phyloP scores from a whole-genome alignment of 1,140 invertebrate genomes.

The Heliothis virescens region DNA sequence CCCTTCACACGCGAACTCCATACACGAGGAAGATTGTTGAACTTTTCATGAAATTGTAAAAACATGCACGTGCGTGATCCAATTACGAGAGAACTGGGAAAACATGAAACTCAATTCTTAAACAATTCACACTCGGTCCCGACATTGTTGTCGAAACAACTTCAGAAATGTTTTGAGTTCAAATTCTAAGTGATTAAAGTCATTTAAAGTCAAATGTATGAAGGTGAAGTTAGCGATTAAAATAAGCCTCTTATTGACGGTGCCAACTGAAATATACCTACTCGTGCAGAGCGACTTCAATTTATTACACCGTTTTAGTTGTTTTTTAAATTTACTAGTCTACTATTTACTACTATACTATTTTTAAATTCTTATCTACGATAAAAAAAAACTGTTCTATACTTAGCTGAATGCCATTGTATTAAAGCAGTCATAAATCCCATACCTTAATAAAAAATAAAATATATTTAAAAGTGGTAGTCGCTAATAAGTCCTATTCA shows the following conservation, averaged over 20 bases:
- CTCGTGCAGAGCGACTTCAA: neutral
- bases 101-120: conserved; percentile 4
- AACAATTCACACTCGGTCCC: neutral
- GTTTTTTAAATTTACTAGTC: no score
- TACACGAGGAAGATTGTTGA: neutral
- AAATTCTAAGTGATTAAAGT: conserved; percentile 11
- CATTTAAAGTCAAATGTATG: conserved; percentile 25
- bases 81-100: neutral
- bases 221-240: conserved; percentile 3
- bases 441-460: no score
- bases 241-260: conserved; percentile 6
- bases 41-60: neutral
- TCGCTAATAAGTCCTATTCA: no score
- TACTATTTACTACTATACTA: no score
- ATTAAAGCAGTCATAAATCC: no score
- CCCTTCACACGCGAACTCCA: no score
- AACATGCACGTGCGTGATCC: neutral
- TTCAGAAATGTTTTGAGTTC: neutral
- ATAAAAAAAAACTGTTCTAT: no score
- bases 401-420: no score
- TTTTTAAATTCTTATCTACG: no score
- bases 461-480: no score
- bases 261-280: neutral
- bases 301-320: no score
- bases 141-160: conserved; percentile 1